Evolutionary conservation across 1,140 invertebrate species (phyloP).

Genomic region (Odontomachus brunneus): DNA sequence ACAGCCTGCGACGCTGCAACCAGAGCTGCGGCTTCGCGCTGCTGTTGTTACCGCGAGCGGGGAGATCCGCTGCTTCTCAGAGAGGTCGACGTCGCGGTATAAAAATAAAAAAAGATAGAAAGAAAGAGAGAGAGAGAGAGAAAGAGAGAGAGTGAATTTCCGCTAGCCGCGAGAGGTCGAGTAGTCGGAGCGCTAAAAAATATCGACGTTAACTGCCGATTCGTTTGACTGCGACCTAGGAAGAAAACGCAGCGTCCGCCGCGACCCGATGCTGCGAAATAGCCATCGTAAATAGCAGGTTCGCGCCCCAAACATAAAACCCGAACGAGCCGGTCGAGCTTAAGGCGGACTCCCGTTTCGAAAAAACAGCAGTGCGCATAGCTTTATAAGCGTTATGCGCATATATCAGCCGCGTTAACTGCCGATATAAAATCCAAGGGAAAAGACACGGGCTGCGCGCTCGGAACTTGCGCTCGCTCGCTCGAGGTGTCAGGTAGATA

Average conservation of each 20-base stretch:
- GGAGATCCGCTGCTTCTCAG: background rate
- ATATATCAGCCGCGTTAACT: slow-evolving; percentile 72
- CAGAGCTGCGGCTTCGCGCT: slow-evolving; percentile 33
- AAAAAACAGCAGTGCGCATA: slow-evolving; percentile 56
- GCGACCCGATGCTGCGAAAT: slow-evolving; percentile 38
- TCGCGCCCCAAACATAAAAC: slow-evolving; percentile 67
- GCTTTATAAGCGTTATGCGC: slow-evolving; percentile 64
- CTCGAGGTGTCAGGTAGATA: background rate
- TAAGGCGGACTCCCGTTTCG: slow-evolving; percentile 46
- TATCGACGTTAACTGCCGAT: slow-evolving; percentile 52
- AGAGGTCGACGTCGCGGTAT: slow-evolving; percentile 26
- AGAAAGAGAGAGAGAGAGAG: no score
- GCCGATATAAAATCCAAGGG: slow-evolving; percentile 70
- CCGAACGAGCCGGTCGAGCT: slow-evolving; percentile 50
- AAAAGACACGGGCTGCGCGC: slow-evolving; percentile 46
- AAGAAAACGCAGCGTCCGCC: slow-evolving; percentile 25
- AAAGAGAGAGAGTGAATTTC: no score
- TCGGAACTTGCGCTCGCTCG: slow-evolving; percentile 6
- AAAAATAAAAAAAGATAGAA: background rate
- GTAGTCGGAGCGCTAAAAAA: background rate
- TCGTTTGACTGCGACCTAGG: slow-evolving; percentile 1
- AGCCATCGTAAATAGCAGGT: slow-evolving; percentile 68
- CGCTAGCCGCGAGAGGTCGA: background rate
- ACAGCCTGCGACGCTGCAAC: slow-evolving; percentile 53
- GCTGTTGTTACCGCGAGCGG: background rate